Conservation (phyloP, 2,797 vertebrate genomes). For the Rhinichthys osculus region DNA sequence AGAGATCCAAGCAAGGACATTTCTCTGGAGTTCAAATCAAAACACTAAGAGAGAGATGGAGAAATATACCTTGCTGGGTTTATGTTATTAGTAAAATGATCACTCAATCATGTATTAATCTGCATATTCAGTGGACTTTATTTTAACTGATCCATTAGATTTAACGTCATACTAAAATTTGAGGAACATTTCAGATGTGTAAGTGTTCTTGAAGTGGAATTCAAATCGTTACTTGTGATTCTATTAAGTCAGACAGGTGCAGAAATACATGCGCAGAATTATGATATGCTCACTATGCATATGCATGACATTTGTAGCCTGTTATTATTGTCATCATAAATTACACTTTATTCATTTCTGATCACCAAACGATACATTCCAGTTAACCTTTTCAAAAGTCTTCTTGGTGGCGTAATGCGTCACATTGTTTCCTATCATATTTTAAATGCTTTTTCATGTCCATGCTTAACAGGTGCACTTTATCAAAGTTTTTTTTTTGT, state of each 20-base stretch:
- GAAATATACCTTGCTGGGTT: slow-evolving; percentile 5
- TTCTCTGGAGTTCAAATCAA: slow-evolving; percentile 25
- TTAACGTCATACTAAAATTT: slow-evolving; percentile 18
- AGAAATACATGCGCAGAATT: slow-evolving; percentile 50
- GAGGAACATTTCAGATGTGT: slow-evolving; percentile 15
- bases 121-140: slow-evolving; percentile 34
- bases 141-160: slow-evolving; percentile 36
- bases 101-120: slow-evolving; percentile 38
- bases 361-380: slow-evolving; percentile 75
- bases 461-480: slow-evolving; percentile 80
- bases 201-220: not conserved
- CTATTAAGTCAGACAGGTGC: slow-evolving; percentile 56
- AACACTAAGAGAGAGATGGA: slow-evolving; percentile 29
- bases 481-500: slow-evolving; percentile 71
- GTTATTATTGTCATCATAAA: slow-evolving; percentile 49
- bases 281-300: slow-evolving; percentile 65
- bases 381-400: slow-evolving; percentile 52
- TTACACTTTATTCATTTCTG: slow-evolving; percentile 57
- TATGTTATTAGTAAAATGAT: slow-evolving; percentile 11
- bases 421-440: slow-evolving; percentile 66
- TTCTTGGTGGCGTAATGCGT: slow-evolving; percentile 66
- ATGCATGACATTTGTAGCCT: slow-evolving; percentile 71
- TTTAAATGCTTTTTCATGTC: slow-evolving; percentile 71
- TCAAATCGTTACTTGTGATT: slow-evolving; percentile 11
- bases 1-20: not conserved